Evolutionary conservation across 2,113 vertebrate species (phyloP), one percentile per base, ranked within the genome.

Genomic region (Synodontis membranacea): DNA sequence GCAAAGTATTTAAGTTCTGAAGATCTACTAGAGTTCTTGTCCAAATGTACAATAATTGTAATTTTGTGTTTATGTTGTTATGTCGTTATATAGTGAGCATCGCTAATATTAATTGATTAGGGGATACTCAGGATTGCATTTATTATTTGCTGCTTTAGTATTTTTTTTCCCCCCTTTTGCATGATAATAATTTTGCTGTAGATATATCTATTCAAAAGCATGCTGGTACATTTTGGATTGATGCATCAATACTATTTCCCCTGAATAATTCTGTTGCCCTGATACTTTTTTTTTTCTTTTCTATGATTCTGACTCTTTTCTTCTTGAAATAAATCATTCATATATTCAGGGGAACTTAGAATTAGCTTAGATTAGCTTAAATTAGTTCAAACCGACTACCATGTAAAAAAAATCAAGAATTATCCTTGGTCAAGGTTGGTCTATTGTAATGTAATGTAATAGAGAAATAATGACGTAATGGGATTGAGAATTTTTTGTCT

Each of bases 121-220:
- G 17, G 42, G 44, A 70, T 21, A 23, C 64, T 21, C 82, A 83
- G 31, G 25, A 75, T 75, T 28, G 15, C 17, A 44, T 75, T 75
- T 46, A 60, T 44, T 75, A 75, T 60, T 84, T 58, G 62, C 12
- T 9, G 5, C 14, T 37, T 25, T 28, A 74, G 42, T 28, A 54
- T 42, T 6, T n/a, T 84, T 64, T 17, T n/a, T 48, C 50, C 15
- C n/a, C n/a, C n/a, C n/a, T n/a, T 54, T 79, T 86, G 84, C 84
- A 68, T 80, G 84, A 79, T 34, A 64, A 54, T 15, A 39, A 37
- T 86, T 86, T 66, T 86, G 34, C 78, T 68, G 56, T 64, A 78
- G 42, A 85, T 70, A 39, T 80, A n/a, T 86, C 34, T 80, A 25
- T 64, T 66, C 14, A 58, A 84, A n/a, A 42, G 28, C 42, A 64